Conservation (phyloP, 2,113 vertebrate species). For the Saiga tatarica region DNA sequence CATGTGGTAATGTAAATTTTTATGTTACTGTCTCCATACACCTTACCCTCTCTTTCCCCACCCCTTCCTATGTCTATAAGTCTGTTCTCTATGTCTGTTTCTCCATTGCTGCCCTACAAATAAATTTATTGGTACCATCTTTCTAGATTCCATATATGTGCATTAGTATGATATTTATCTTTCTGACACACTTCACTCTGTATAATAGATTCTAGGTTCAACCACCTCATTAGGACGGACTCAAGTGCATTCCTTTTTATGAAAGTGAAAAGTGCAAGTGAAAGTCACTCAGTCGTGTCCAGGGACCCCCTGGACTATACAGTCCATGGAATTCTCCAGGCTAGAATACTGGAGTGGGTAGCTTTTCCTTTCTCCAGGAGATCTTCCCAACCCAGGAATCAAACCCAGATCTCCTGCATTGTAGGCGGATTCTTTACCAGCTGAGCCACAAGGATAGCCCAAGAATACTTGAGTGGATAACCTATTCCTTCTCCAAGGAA, state of each 20-base stretch:
- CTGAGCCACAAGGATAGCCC: neutral
- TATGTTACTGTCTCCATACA: neutral
- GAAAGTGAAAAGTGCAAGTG: neutral
- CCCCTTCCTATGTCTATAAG: neutral
- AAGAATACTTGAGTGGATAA: neutral
- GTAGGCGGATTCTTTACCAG: neutral
- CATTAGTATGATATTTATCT: neutral
- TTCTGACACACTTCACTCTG: neutral
- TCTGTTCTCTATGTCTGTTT: neutral
- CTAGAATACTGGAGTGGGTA: neutral
- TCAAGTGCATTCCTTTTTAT: neutral
- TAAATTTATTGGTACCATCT: neutral
- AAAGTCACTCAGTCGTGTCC: fast-evolving
- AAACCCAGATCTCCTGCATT: neutral
- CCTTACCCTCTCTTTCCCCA: neutral
- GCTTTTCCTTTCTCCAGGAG: neutral
- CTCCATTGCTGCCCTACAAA: neutral
- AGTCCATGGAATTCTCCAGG: neutral
- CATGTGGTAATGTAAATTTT: neutral
- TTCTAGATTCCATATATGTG: neutral
- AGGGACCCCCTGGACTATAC: neutral
- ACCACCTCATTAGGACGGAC: neutral
- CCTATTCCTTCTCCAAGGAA: neutral
- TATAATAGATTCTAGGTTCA: neutral
- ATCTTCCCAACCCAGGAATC: neutral